Evolutionary conservation across 2,888 invertebrate species (phyloP).

Genomic region (Trissoscelio sp.): DNA sequence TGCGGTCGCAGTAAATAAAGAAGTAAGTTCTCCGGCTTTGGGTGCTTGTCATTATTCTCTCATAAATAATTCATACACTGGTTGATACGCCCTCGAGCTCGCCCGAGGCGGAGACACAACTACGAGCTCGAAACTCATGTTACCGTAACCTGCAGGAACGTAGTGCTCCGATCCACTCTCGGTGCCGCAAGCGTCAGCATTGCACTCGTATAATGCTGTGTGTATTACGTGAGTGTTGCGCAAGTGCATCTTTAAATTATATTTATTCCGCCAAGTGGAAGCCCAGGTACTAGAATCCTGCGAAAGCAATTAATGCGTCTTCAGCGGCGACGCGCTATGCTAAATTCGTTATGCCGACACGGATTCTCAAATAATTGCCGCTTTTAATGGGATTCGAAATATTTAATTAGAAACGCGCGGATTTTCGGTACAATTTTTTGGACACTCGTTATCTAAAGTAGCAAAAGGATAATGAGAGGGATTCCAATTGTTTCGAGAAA

Average conservation of each 20-base stretch:
- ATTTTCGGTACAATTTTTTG: constrained; percentile 7
- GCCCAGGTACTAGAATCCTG: constrained; percentile 22
- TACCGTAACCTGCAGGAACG: constrained; percentile 56
- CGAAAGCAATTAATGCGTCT: constrained; percentile 35
- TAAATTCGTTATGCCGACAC: constrained; percentile 14
- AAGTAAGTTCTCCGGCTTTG: constrained; percentile 68
- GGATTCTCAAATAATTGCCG: constrained; percentile 20
- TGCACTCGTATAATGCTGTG: constrained; percentile 31
- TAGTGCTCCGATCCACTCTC: constrained; percentile 50
- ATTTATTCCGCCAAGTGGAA: constrained; percentile 34
- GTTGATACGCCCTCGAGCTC: constrained; percentile 70
- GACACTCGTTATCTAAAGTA: constrained; percentile 3
- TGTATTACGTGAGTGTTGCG: constrained; percentile 40
- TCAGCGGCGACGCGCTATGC: too few species aligned
- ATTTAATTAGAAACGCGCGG: constrained; percentile 6
- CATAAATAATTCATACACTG: constrained; percentile 77
- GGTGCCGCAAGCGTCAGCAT: constrained; percentile 42
- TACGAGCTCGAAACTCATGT: constrained; percentile 52
- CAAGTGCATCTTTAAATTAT: constrained; percentile 56
- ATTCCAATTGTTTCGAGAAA: constrained; percentile 3
- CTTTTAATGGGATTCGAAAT: constrained; percentile 22
- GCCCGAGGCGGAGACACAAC: constrained; percentile 62
- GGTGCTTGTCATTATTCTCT: constrained; percentile 75
- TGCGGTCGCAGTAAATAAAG: constrained; percentile 65
- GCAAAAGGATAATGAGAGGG: constrained; percentile 8